Evolutionary conservation across 1,140 invertebrate species (phyloP).

Genomic region (Halictus rubicundus): DNA sequence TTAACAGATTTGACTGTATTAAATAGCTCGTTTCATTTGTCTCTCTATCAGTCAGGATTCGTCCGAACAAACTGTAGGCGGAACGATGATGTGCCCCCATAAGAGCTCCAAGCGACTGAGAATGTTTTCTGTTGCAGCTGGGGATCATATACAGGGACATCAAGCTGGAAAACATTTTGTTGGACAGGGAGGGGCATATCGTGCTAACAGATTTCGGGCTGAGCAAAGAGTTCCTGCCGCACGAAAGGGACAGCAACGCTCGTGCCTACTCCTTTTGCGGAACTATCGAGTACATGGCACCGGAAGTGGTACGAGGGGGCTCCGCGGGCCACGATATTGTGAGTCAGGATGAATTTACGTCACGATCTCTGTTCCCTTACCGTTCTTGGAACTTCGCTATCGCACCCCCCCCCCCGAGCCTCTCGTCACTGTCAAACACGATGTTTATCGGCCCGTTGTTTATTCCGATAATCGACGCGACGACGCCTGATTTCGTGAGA

Average conservation of each 20-base stretch:
- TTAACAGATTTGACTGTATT: too few relatives aligned
- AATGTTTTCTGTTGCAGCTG: conserved; percentile 83
- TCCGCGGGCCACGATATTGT: conserved; percentile 93
- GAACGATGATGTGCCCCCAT: too few relatives aligned
- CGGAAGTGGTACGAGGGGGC: conserved; percentile 92
- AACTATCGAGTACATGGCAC: conserved; percentile 98
- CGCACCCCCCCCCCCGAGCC: neutral
- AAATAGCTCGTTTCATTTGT: too few relatives aligned
- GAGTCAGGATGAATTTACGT: conserved; percentile 79
- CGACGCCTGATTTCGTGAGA: neutral
- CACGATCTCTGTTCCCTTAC: conserved; percentile 41
- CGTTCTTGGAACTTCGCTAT: conserved; percentile 40
- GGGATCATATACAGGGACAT: conserved; percentile 98
- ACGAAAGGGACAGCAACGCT: conserved; percentile 81
- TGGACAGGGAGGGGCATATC: conserved; percentile 93
- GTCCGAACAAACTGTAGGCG: too few relatives aligned
- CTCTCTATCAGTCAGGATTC: too few relatives aligned
- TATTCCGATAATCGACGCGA: neutral
- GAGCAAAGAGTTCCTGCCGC: conserved; percentile 91
- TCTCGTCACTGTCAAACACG: conserved; percentile 12
- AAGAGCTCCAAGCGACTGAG: too few relatives aligned
- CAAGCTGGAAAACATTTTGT: conserved; percentile 95
- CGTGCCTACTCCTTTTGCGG: conserved; percentile 98
- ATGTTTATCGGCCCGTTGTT: conserved; percentile 19
- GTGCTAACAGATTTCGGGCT: conserved; percentile 96